Evolutionary conservation across 2,888 invertebrate species (phyloP).

Genomic region (Chelonus formosanus): DNA sequence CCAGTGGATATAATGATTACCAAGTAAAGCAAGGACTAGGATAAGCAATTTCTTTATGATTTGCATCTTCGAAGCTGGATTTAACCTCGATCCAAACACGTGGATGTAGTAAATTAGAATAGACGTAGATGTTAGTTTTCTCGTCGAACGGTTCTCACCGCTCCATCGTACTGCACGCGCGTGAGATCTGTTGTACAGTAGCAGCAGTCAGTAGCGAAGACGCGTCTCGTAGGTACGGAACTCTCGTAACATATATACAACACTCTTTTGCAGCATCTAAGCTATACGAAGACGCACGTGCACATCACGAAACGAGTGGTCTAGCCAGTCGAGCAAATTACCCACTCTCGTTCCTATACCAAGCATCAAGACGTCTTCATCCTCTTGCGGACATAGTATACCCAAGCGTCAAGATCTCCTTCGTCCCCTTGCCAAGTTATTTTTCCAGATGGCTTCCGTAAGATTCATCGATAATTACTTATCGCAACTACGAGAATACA

Average conservation of each 20-base stretch:
- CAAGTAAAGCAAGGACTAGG: too few species aligned
- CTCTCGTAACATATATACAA: conserved; percentile 21
- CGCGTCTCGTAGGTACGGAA: conserved; percentile 7
- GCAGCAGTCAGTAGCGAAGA: conserved; percentile 13
- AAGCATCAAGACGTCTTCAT: conserved; percentile 33
- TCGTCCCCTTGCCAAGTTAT: conserved; percentile 38
- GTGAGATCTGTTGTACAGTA: conserved; percentile 1
- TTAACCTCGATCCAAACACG: not conserved
- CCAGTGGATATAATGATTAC: too few species aligned
- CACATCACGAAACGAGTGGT: conserved; percentile 57
- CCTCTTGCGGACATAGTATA: not conserved
- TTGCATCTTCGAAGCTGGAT: too few species aligned
- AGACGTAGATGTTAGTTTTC: not conserved
- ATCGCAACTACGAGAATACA: conserved; percentile 29
- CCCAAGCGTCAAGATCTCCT: conserved; percentile 21
- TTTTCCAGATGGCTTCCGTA: conserved; percentile 33
- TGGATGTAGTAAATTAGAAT: conserved; percentile 5
- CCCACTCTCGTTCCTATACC: conserved; percentile 46
- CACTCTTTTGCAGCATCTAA: conserved; percentile 3
- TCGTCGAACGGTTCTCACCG: conserved; percentile 3
- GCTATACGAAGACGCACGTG: conserved; percentile 32
- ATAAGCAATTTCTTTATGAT: too few species aligned
- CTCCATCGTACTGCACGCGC: not conserved
- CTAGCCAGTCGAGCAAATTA: conserved; percentile 62
- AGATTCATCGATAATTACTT: conserved; percentile 42